Base-by-base conservation (phyloP, 2,888 invertebrate species). In the Dascillus cervinus region DNA sequence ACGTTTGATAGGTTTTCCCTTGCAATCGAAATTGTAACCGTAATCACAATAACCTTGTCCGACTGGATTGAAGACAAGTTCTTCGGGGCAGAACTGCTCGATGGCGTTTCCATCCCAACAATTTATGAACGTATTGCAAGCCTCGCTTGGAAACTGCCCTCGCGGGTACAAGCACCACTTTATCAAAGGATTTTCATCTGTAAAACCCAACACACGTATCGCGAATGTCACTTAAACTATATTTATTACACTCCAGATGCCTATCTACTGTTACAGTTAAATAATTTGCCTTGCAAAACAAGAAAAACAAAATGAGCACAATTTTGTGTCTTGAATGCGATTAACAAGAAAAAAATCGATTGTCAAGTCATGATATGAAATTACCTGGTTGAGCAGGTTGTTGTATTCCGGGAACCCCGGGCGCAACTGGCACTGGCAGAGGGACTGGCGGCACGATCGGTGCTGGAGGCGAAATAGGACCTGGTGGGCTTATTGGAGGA, bases 31-130 rank as follows among this genome's bases (percentile, higher is more conserved):
- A 46, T 74, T 77, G 41, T 70, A 65, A 0, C 72, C 63, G 46
- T 73, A 81, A 47, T 82, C 82, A 39, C 82, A 82, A 45, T 71
- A 75, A n/a, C n/a, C n/a, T n/a, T n/a, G n/a, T 30, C 65, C 61
- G 17, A 68, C 63, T 1, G 76, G 74, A 29, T 44, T 44, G 57
- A 82, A 82, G 17, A 77, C 53, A 3, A 80, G 55, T 0, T 75
- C 76, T 5, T 62, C 60, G 0, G 79, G 79, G 40, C 82, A 82
- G 11, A 71, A 68, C 53, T 80, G 76, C 46, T 81, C 81, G 11
- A 75, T 66, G 0, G 73, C 77, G 46, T 70, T 68, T 0, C 77
- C 79, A 44, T 81, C 79, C 81, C 82, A 82, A 52, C 82, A 82
- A 56, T 81, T 81, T 8, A 81, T 51, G 53, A 76, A 82, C 47